Evolutionary conservation across 2,797 vertebrate species (phyloP).

Genomic region (Leucoraja ocellata): DNA sequence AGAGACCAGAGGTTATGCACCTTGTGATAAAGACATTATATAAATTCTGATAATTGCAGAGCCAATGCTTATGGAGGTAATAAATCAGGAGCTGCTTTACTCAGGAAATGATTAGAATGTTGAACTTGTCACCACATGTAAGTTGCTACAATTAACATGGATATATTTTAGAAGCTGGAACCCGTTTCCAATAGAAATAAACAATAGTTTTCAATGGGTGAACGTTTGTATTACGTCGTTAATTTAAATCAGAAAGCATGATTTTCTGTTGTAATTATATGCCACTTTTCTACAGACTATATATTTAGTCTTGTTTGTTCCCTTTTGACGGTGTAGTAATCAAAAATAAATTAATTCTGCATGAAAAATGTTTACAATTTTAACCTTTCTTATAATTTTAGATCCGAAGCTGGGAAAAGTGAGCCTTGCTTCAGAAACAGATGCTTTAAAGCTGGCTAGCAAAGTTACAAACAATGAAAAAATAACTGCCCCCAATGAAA

Average conservation of each 20-base stretch:
- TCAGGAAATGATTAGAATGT: background rate
- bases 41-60: too few relatives aligned
- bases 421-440: constrained; percentile 65
- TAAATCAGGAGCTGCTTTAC: background rate
- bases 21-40: too few relatives aligned
- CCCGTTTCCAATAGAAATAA: background rate
- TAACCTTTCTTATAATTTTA: constrained; percentile 50
- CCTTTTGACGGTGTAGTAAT: background rate
- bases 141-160: background rate
- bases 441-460: constrained; percentile 61
- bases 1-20: too few relatives aligned
- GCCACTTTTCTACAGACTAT: background rate
- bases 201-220: background rate
- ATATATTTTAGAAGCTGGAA: background rate
- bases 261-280: background rate
- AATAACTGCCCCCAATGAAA: constrained; percentile 50
- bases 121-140: background rate
- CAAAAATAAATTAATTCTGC: background rate
- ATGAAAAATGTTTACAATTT: background rate
- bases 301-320: background rate
- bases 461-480: constrained; percentile 59
- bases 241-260: background rate
- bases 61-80: too few relatives aligned
- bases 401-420: constrained; percentile 67
- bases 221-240: background rate